phyloP scores from a whole-genome alignment of 2,888 invertebrate species.

The Ramazzottius varieornatus region DNA sequence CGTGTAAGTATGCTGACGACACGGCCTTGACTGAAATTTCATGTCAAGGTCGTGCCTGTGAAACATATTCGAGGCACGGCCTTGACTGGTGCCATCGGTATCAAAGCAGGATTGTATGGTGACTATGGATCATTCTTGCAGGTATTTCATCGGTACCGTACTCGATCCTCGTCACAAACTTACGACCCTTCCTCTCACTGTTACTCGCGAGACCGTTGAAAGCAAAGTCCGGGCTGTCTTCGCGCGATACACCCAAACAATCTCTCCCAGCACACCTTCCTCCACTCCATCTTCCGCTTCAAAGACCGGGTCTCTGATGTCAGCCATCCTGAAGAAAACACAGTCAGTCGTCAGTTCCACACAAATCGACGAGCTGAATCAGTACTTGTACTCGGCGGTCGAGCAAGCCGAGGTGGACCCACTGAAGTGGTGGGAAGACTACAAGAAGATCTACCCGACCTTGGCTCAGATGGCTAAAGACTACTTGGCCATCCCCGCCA shows the following conservation, averaged over 20 bases:
- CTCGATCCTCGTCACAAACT: constrained; percentile 1
- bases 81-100: too few relatives aligned
- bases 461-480: constrained; percentile 7
- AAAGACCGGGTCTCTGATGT: not conserved
- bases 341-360: not conserved
- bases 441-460: constrained; percentile 7
- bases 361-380: not conserved
- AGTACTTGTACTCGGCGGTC: not conserved
- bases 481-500: constrained; percentile 7
- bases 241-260: not conserved
- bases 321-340: not conserved
- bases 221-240: not conserved
- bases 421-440: constrained; percentile 8
- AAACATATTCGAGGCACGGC: too few relatives aligned
- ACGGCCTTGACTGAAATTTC: too few relatives aligned
- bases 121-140: too few relatives aligned
- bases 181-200: not conserved
- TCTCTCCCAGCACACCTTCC: not conserved
- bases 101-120: too few relatives aligned
- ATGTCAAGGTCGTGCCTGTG: too few relatives aligned
- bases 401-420: constrained; percentile 4
- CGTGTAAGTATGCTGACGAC: too few relatives aligned
- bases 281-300: not conserved
- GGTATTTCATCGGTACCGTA: not conserved
- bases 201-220: not conserved